phyloP scores from a whole-genome alignment of 2,888 invertebrate genomes.

The Clistopyga incitator region DNA sequence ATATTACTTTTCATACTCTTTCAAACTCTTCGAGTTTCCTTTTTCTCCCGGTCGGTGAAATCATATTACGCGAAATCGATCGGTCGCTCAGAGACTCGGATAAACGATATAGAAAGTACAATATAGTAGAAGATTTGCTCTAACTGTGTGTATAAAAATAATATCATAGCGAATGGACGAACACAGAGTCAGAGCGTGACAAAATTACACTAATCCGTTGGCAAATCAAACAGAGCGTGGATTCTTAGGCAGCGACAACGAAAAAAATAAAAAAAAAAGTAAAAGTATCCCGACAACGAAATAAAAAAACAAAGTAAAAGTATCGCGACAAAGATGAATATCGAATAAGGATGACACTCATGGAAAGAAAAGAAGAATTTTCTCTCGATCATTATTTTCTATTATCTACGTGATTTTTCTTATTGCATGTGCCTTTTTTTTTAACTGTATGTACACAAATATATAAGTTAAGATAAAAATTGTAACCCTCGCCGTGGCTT shows the following conservation, averaged over 20 bases:
- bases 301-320: constrained; percentile 76
- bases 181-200: constrained; percentile 77
- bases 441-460: constrained; percentile 56
- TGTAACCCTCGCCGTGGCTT: constrained; percentile 28
- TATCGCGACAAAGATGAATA: constrained; percentile 72
- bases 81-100: constrained; percentile 51
- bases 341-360: constrained; percentile 63
- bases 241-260: constrained; percentile 12
- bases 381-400: constrained; percentile 15
- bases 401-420: constrained; percentile 41
- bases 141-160: neutral
- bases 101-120: constrained; percentile 79
- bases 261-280: constrained; percentile 76
- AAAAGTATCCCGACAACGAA: constrained; percentile 68
- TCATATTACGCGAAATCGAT: constrained; percentile 64
- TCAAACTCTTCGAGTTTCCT: constrained; percentile 16
- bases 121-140: constrained; percentile 9
- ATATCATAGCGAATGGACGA: constrained; percentile 44
- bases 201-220: constrained; percentile 76
- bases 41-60: constrained; percentile 36
- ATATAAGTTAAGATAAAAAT: constrained; percentile 39
- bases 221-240: constrained; percentile 76
- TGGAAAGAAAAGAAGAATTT: constrained; percentile 16
- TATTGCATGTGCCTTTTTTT: constrained; percentile 31
- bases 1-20: too few relatives aligned